Percentiles rank a stretch among this genome's conserved stretches.
These are phyloP conservation scores for Cetonia aurata DNA, from an alignment of 2,888 invertebrate genomes.

Conservation along the genomic window DNA sequence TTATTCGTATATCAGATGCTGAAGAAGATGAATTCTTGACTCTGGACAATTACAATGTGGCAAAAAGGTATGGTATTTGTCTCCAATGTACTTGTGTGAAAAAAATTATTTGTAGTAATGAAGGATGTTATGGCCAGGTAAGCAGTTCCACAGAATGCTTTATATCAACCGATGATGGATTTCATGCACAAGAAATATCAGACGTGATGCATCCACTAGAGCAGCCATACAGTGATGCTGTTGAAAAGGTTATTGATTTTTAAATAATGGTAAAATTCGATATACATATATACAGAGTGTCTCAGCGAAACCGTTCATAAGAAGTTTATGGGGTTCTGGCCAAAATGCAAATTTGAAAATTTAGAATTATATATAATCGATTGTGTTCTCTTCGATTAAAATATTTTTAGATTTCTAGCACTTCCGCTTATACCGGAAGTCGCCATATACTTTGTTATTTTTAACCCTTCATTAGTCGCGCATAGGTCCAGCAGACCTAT, in stretches of 20 bases:
- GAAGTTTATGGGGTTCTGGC: too few species aligned
- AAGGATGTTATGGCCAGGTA: conserved; percentile 61
- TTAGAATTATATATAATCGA: too few species aligned
- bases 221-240: conserved; percentile 64
- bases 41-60: conserved; percentile 50
- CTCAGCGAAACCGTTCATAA: too few species aligned
- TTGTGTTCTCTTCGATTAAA: too few species aligned
- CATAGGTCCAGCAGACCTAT: too few species aligned
- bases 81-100: neutral
- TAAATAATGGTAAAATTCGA: too few species aligned
- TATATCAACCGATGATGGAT: conserved; percentile 51
- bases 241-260: conserved; percentile 62
- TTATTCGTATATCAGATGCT: conserved; percentile 60
- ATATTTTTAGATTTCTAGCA: too few species aligned
- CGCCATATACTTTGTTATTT: too few species aligned
- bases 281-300: too few species aligned
- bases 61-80: conserved; percentile 33
- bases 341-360: too few species aligned
- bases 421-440: too few species aligned
- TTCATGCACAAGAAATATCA: conserved; percentile 52
- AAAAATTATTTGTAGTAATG: conserved; percentile 50
- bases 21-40: conserved; percentile 55
- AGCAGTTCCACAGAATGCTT: conserved; percentile 65
- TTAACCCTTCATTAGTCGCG: too few species aligned
- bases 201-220: conserved; percentile 63